Percentiles rank a stretch among this genome's conserved stretches.
phyloP scores from a whole-genome alignment of 2,888 invertebrate species.

The Laspeyria flexula region DNA sequence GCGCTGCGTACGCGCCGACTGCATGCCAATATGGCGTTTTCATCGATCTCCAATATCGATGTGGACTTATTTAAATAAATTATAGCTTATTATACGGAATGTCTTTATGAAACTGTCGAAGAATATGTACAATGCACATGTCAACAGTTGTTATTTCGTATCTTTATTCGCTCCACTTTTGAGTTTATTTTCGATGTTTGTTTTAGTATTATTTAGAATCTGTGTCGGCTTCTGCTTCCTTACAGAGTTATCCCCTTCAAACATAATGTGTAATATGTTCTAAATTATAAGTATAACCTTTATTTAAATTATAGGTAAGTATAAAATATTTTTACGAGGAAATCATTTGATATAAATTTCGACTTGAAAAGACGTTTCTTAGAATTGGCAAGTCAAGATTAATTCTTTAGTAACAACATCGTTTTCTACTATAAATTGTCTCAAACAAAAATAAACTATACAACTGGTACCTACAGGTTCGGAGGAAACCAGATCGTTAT shows the following conservation, averaged over 20 bases:
- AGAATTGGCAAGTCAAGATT: too few species aligned
- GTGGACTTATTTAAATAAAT: slow-evolving; percentile 43
- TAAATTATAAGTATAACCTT: background rate
- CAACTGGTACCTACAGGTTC: too few species aligned
- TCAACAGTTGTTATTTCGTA: slow-evolving; percentile 1
- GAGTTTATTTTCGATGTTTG: background rate
- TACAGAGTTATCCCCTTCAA: background rate
- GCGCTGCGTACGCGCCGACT: slow-evolving; percentile 52
- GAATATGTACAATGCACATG: slow-evolving; percentile 12
- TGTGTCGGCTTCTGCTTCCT: slow-evolving; percentile 2
- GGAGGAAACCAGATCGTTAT: too few species aligned
- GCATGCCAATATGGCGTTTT: slow-evolving; percentile 57
- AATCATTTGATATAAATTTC: too few species aligned
- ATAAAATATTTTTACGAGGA: too few species aligned
- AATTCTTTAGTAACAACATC: too few species aligned
- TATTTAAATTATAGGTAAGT: too few species aligned
- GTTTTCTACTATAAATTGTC: too few species aligned
- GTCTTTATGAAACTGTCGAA: slow-evolving; percentile 28
- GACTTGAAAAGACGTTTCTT: too few species aligned
- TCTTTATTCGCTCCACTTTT: slow-evolving; percentile 1
- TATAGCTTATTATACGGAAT: slow-evolving; percentile 28
- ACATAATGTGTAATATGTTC: background rate
- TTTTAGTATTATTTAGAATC: background rate
- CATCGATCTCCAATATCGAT: slow-evolving; percentile 55
- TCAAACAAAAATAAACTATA: too few species aligned